Base-by-base conservation (phyloP, 2,113 vertebrate species). In the Onychostruthus taczanowskii region DNA sequence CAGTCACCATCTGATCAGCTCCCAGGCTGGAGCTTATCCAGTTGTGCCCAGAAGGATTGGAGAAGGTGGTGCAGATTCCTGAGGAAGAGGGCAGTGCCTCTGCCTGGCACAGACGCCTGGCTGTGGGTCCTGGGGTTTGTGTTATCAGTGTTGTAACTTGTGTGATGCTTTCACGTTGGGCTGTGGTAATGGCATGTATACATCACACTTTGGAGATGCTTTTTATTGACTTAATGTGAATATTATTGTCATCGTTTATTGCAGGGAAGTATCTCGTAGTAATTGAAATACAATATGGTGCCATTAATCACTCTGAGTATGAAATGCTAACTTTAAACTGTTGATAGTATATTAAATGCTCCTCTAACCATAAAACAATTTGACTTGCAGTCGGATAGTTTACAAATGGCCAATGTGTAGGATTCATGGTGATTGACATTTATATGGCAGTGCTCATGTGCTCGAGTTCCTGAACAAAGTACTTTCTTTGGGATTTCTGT, bases 221-320 rank as follows among this genome's bases (percentile, higher is more conserved):
- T 97, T 97, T 98, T 98, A 98, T 98, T 97, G 97, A 97, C 97
- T 97, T 98, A 98, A 98, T 98, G 97, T 97, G 98, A 97, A 96
- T 98, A 97, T 98, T 98, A 98, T 98, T 98, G 96, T 97, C 95
- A 96, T 96, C 84, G 27, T 98, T 98, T 98, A 98, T 98, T 98
- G 97, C 0, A 6, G 86, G 64, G 94, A 97, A 97, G 93, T 96
- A 97, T 97, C 92, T 97, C 91, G 16, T 96, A 95, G 97, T 98
- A 98, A 98, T 98, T 98, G 98, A 98, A 98, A 98, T 98, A 98
- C 96, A 98, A 97, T 97, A 94, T 93, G 95, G 95, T 96, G 70
- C 89, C 94, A 97, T 98, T 98, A 98, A 98, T 98, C 98, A 98
- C 94, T 74, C 72, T 75, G 93, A 97, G 94, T 96, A 96, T 18